Conservation (phyloP, 2,888 invertebrate species). For the Augochlorella aurata region DNA sequence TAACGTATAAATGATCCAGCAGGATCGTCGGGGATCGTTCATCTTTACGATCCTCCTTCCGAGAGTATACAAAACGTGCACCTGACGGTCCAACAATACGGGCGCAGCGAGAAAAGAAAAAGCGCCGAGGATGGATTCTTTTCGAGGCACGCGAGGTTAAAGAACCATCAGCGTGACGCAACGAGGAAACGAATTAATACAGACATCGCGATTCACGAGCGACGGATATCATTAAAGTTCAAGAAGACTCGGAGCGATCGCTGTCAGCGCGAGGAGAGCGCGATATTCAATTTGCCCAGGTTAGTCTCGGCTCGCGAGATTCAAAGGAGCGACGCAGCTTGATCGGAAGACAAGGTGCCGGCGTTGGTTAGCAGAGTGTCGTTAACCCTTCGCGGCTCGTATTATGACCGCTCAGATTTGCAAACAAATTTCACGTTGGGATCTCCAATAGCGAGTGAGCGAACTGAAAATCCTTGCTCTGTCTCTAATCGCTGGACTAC, state of each 20-base stretch:
- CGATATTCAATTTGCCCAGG: conserved; percentile 44
- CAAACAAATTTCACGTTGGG: neutral
- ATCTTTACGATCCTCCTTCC: neutral
- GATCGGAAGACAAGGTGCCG: conserved; percentile 2
- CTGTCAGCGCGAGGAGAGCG: neutral
- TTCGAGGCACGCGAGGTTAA: conserved; percentile 8
- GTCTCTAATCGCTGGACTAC: neutral
- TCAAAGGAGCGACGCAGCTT: conserved; percentile 26
- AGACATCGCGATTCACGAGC: conserved; percentile 9
- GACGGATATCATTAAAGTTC: conserved; percentile 22
- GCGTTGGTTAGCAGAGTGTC: conserved; percentile 15
- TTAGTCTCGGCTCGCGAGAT: conserved; percentile 41
- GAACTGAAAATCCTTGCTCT: neutral
- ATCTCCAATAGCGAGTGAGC: neutral
- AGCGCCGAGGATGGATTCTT: neutral
- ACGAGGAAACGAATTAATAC: conserved; percentile 11
- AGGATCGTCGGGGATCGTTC: neutral
- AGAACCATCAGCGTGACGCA: conserved; percentile 13
- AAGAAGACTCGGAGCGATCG: conserved; percentile 17
- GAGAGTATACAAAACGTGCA: conserved; percentile 9
- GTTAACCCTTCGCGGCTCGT: conserved; percentile 19
- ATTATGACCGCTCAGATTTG: neutral
- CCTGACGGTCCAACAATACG: neutral
- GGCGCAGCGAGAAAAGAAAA: neutral
- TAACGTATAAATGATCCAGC: neutral